Conservation (phyloP, 1,140 invertebrate species). For the Drosophila lowei region DNA sequence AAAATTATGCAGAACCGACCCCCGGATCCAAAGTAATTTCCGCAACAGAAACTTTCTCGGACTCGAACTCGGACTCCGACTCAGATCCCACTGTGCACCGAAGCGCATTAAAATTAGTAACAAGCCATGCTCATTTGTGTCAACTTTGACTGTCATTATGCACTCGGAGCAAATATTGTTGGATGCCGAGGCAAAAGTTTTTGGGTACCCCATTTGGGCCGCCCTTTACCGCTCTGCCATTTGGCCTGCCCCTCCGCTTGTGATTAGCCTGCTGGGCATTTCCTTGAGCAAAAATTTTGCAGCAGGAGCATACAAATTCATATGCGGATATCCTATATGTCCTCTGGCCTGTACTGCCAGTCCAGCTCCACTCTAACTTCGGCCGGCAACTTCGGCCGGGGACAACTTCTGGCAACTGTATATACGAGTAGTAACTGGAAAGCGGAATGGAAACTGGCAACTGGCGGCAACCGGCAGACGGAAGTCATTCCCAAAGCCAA, state of each 20-base stretch:
- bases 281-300: constrained; percentile 72
- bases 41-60: constrained; percentile 70
- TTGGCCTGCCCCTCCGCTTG: constrained; percentile 24
- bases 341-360: constrained; percentile 18
- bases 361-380: constrained; percentile 18
- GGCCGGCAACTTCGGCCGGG: constrained; percentile 7
- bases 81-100: constrained; percentile 48
- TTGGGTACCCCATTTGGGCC: constrained; percentile 5
- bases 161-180: constrained; percentile 80
- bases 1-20: constrained; percentile 58
- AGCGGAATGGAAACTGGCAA: constrained; percentile 8
- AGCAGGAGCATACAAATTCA: constrained; percentile 71
- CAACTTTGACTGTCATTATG: constrained; percentile 83
- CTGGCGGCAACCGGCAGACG: constrained; percentile 37
- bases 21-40: constrained; percentile 64
- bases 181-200: constrained; percentile 60
- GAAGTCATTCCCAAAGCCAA: constrained; percentile 75
- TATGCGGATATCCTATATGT: constrained; percentile 75
- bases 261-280: constrained; percentile 59
- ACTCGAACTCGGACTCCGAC: constrained; percentile 7
- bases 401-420: too few relatives aligned
- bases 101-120: constrained; percentile 80
- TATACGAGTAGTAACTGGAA: constrained; percentile 4
- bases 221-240: neutral
- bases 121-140: constrained; percentile 81